Percentiles rank a stretch among this genome's conserved stretches.
phyloP scores from a whole-genome alignment of 2,888 invertebrate species.

The Leptothorax acervorum region DNA sequence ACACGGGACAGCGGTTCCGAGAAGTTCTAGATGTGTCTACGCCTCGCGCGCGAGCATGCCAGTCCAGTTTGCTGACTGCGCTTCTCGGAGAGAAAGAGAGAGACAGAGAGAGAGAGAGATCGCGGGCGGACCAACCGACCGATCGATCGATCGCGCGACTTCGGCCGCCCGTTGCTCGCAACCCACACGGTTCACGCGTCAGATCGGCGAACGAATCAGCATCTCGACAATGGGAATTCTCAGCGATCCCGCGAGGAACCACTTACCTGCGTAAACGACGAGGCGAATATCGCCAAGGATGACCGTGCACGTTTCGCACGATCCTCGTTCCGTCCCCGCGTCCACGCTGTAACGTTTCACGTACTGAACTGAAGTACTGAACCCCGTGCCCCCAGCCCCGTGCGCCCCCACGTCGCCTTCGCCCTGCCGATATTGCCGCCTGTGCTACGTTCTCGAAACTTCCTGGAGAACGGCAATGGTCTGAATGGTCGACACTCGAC shows the following conservation, averaged over 20 bases:
- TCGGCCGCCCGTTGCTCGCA: slow-evolving; percentile 11
- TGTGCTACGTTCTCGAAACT: slow-evolving; percentile 81
- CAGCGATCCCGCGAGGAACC: too few species aligned
- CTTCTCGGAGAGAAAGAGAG: neutral
- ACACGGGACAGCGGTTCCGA: too few species aligned
- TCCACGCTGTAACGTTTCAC: slow-evolving; percentile 62
- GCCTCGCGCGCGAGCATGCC: slow-evolving; percentile 24
- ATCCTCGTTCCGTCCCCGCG: slow-evolving; percentile 45
- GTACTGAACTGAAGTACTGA: slow-evolving; percentile 68
- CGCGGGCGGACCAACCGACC: slow-evolving; percentile 15
- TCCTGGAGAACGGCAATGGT: slow-evolving; percentile 74
- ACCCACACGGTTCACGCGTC: neutral
- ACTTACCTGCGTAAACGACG: slow-evolving; percentile 72
- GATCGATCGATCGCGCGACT: slow-evolving; percentile 65
- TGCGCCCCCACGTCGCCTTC: slow-evolving; percentile 64
- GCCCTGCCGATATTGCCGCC: slow-evolving; percentile 67
- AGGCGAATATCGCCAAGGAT: slow-evolving; percentile 60
- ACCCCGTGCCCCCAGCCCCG: slow-evolving; percentile 16
- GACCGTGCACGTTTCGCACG: slow-evolving; percentile 60
- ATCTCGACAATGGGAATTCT: neutral
- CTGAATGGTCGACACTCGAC: slow-evolving; percentile 49
- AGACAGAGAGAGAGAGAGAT: slow-evolving; percentile 45
- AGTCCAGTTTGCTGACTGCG: slow-evolving; percentile 20
- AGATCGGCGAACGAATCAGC: neutral
- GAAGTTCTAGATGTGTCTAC: neutral